These are phyloP conservation scores for Sarcophaga peregrina DNA, from an alignment of 1,140 invertebrate species.

Conservation along the genomic window DNA sequence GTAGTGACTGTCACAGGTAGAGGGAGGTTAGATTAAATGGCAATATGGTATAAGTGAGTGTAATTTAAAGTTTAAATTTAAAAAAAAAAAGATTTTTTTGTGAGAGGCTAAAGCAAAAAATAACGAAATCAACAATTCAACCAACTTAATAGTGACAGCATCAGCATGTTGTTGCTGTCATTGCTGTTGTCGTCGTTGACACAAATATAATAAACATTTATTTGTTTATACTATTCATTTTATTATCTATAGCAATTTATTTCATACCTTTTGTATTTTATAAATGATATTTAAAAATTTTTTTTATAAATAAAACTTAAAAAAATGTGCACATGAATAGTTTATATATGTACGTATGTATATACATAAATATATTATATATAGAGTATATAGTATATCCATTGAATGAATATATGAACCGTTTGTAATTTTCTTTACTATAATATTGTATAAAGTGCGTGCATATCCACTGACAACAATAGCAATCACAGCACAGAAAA, in stretches of 20 bases:
- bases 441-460: no score
- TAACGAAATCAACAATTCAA: not conserved
- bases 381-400: no score
- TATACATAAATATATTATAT: no score
- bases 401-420: no score
- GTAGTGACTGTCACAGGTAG: not conserved
- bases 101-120: not conserved
- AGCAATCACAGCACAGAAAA: no score
- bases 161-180: not conserved
- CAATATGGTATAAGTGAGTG: not conserved
- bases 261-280: not conserved
- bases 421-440: no score
- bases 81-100: not conserved
- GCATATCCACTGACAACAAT: no score
- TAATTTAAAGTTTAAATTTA: not conserved
- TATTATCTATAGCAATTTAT: not conserved
- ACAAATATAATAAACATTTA: constrained; percentile 20
- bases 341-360: no score
- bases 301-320: no score
- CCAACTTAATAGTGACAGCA: constrained; percentile 2
- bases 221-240: constrained; percentile 12
- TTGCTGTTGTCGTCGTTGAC: not conserved
- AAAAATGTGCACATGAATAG: no score
- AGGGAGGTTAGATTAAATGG: not conserved
- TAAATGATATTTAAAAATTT: not conserved